phyloP scores from a whole-genome alignment of 1,140 invertebrate genomes.

The Lasioglossum albipes region DNA sequence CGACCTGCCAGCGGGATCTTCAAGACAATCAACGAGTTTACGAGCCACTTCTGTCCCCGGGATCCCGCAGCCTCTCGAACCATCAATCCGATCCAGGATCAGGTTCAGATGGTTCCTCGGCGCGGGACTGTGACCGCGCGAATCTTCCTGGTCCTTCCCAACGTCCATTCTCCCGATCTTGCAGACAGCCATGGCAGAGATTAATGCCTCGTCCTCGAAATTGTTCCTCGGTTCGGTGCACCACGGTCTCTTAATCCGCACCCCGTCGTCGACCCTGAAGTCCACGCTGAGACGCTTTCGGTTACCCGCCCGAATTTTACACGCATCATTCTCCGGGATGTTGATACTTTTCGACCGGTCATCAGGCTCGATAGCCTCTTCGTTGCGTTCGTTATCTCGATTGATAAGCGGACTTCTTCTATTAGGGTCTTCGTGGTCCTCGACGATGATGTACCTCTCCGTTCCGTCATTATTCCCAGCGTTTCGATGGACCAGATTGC shows the following conservation, averaged over 20 bases:
- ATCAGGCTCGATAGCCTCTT: background rate
- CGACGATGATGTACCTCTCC: background rate
- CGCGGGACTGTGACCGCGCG: background rate
- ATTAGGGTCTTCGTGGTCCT: background rate
- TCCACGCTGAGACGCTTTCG: background rate
- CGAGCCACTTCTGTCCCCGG: constrained; percentile 20
- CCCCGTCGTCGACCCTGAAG: background rate
- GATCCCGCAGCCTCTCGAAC: too few relatives aligned
- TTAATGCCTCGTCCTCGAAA: constrained; percentile 2
- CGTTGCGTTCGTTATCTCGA: too few relatives aligned
- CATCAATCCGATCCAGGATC: constrained; percentile 4
- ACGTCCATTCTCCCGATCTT: background rate
- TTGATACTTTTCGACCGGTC: background rate
- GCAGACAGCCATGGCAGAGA: background rate
- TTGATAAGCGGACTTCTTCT: background rate
- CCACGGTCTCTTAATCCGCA: background rate
- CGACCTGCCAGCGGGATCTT: constrained; percentile 12
- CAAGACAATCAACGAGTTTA: constrained; percentile 43
- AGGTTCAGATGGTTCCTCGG: background rate
- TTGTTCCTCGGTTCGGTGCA: too few relatives aligned
- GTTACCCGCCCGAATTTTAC: background rate
- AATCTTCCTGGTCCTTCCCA: constrained; percentile 14
- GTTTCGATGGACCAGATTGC: too few relatives aligned
- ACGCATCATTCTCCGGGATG: background rate
- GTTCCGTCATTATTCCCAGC: background rate